Evolutionary conservation across 2,888 invertebrate genomes (phyloP), one percentile per base, ranked within the genome.

Genomic region (Catocala fraxini): DNA sequence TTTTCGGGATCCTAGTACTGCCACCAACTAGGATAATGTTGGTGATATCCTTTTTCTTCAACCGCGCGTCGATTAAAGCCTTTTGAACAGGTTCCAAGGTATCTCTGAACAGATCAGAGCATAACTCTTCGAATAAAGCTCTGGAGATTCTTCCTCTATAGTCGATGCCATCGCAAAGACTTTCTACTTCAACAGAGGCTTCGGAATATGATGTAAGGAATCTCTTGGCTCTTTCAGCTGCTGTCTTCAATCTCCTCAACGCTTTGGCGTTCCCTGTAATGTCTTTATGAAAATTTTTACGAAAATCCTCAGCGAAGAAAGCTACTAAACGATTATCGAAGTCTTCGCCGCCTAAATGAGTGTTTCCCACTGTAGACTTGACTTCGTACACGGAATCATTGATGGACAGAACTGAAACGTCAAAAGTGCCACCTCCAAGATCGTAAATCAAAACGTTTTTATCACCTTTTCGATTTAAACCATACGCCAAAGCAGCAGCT

Each of bases 371-470:
- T 0, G 89, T 89, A 0, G 89, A 79, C 59, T 84, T 89, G 0
- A 92, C 91, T 73, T 89, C 82, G 33, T 86, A 91, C 0, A 87
- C 69, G 0, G 84, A 84, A 13, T 84, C 79, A 0, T 74, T 80
- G 11, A 91, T 85, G 5, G 74, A 84, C 2, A 92, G 46, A 10
- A 92, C 68, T 7, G 91, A 88, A 35, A 91, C 90, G 48, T 92
- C 90, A 5, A 91, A 84, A 47, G 89, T 91, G 3, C 90, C 90
- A 0, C 91, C 92, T 4, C 92, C 92, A 39, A 92, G 63, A 68
- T 92, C 91, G 65, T 88, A 92, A 5, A 92, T 77, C 1, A 91
- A 59, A 1, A 91, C 77, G 48, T 89, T 86, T 34, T 80, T 82
- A 2, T 84, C 42, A 4, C 61, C 80, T 65, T 75, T 76, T 51